A percentile compares a stretch with the other conserved stretches of the same genome.
These are phyloP conservation scores for Pipistrellus pipistrellus DNA, from an alignment of 2,797 vertebrate species.

Conservation along the genomic window DNA sequence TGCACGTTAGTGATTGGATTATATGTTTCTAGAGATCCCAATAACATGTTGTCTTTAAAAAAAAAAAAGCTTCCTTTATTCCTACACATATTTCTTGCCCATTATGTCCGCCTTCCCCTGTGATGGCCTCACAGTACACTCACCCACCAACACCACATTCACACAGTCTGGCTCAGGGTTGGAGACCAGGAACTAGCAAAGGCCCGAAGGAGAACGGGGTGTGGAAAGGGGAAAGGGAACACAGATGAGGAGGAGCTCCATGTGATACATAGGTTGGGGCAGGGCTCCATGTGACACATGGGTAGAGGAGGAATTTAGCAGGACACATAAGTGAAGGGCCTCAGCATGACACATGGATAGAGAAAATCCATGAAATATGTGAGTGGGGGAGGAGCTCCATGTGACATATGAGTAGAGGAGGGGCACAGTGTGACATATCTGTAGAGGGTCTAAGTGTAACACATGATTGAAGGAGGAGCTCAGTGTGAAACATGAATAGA, in stretches of 20 bases:
- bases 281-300: background rate
- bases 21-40: no score
- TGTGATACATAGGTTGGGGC: background rate
- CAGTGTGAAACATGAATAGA: background rate
- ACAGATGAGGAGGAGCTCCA: background rate
- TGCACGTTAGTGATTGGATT: no score
- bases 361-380: background rate
- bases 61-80: background rate
- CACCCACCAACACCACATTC: background rate
- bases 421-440: no score
- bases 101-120: no score
- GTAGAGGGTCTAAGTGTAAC: background rate
- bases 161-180: background rate
- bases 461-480: accelerated
- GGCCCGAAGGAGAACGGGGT: background rate
- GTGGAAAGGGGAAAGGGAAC: background rate
- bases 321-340: background rate
- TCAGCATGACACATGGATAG: background rate
- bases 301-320: no score
- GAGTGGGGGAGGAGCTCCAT: no score
- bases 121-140: accelerated
- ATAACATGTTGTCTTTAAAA: background rate
- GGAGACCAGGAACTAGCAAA: background rate
- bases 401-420: no score
- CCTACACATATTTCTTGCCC: background rate